Evolutionary conservation across 2,797 vertebrate genomes (phyloP), one percentile per base, ranked within the genome.

Genomic region (Acomys russatus): DNA sequence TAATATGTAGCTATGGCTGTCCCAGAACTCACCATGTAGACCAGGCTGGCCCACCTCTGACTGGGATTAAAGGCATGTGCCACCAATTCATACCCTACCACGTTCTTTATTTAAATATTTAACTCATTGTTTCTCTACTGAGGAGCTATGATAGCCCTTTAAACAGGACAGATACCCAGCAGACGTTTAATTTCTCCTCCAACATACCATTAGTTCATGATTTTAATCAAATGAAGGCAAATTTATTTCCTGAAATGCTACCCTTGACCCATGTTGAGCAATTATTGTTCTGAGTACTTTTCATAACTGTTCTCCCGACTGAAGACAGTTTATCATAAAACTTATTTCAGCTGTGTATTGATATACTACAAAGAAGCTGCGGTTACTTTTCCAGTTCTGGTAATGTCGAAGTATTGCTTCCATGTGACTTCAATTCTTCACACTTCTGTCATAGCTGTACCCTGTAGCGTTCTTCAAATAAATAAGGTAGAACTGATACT

Each of bases 311-410:
- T 88, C 64, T 89, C 33, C 44, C 20, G 15, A 85, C 38, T 74
- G 89, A 90, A 90, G 44, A 78, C 35, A 78, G 51, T 14, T 88
- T 73, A 82, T 61, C 80, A 87, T 54, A 95, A 95, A 88, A 70
- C 91, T 54, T 76, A 90, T 90, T 74, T 61, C n/a, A 64, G 18
- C 59, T n/a, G 76, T 80, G 56, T 73, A 51, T 94, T 70, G 28
- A 54, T 64, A n/a, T 89, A 54, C 83, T 61, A 90, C 63, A 85
- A 92, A 73, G 18, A 91, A 87, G 28, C 22, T 79, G 28, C 33
- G 15, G 30, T 23, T 68, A 25, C 30, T 78, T 85, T 92, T 84
- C 91, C 59, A 85, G 15, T 91, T 94, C 54, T 68, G 88, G 80
- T 73, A 71, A 92, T 35, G 56, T 63, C 12, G 74, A n/a, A 56